Evolutionary conservation across 2,888 invertebrate species (phyloP).

Genomic region (Ischnus inquisitorius): DNA sequence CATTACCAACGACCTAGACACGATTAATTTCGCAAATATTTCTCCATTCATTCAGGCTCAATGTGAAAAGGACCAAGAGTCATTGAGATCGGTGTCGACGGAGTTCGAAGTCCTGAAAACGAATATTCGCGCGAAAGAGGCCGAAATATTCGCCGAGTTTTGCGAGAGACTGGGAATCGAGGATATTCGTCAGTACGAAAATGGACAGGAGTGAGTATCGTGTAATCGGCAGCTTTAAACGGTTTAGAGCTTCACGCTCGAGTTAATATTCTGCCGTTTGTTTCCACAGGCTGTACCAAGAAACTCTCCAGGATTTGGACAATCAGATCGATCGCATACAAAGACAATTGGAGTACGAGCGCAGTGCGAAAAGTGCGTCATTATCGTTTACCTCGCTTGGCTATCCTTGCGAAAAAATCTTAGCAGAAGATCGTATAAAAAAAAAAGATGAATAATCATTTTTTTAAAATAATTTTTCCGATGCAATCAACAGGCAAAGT

Average conservation of each 20-base stretch:
- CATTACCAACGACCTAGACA: not conserved
- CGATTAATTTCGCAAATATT: not conserved
- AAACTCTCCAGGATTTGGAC: conserved; percentile 96
- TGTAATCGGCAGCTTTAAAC: conserved; percentile 23
- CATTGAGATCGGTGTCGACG: conserved; percentile 6
- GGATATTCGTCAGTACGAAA: conserved; percentile 98
- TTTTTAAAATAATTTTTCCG: not conserved
- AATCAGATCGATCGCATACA: conserved; percentile 95
- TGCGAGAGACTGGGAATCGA: conserved; percentile 95
- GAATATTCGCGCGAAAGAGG: conserved; percentile 97
- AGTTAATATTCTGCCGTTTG: not conserved
- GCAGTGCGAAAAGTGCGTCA: conserved; percentile 92
- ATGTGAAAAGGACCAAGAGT: not conserved
- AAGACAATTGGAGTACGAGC: conserved; percentile 97
- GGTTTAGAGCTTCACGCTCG: not conserved
- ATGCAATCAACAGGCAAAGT: conserved; percentile 89
- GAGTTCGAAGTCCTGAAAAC: conserved; percentile 93
- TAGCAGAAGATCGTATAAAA: not conserved
- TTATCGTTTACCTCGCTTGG: not conserved
- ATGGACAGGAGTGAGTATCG: conserved; percentile 90
- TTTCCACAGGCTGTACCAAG: conserved; percentile 90
- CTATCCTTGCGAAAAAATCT: not conserved
- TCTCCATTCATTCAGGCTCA: not conserved
- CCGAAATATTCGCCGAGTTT: conserved; percentile 96
- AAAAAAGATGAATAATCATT: conserved; percentile 80